Evolutionary conservation across 2,888 invertebrate species (phyloP).

Genomic region (Euclidia mi): DNA sequence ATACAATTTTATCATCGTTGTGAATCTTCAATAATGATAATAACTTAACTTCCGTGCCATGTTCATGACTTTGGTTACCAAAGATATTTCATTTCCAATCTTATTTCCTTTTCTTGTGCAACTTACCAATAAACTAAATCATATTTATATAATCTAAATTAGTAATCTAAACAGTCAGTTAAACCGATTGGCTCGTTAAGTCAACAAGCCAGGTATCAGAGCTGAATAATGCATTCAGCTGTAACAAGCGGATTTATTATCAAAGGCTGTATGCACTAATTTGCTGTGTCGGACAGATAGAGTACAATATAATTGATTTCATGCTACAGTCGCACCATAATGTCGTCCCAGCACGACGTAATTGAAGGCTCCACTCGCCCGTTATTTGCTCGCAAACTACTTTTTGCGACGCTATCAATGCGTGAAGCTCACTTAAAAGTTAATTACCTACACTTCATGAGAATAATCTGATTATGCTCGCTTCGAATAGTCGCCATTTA

Average conservation of each 20-base stretch:
- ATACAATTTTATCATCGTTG: no score
- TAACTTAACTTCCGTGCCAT: no score
- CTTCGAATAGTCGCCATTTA: conserved; percentile 44
- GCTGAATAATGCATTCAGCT: conserved; percentile 46
- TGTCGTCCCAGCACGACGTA: conserved; percentile 45
- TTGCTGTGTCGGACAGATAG: conserved; percentile 42
- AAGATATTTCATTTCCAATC: no score
- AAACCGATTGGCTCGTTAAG: conserved; percentile 29
- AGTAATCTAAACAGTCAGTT: conserved; percentile 32
- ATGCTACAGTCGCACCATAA: conserved; percentile 42
- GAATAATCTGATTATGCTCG: conserved; percentile 61
- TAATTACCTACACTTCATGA: conserved; percentile 62
- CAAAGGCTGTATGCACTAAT: conserved; percentile 42
- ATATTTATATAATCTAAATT: conserved; percentile 39
- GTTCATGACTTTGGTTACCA: no score
- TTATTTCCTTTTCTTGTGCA: no score
- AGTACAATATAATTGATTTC: conserved; percentile 51
- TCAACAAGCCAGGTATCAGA: conserved; percentile 38
- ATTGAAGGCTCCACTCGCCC: conserved; percentile 41
- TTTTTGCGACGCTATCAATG: conserved; percentile 58
- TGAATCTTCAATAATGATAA: no score
- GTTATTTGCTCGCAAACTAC: conserved; percentile 53
- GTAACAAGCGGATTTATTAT: conserved; percentile 46
- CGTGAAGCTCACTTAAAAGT: conserved; percentile 60
- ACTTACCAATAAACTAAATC: no score